Evolutionary conservation across 2,113 vertebrate genomes (phyloP).

Genomic region (Isichthys henryi): DNA sequence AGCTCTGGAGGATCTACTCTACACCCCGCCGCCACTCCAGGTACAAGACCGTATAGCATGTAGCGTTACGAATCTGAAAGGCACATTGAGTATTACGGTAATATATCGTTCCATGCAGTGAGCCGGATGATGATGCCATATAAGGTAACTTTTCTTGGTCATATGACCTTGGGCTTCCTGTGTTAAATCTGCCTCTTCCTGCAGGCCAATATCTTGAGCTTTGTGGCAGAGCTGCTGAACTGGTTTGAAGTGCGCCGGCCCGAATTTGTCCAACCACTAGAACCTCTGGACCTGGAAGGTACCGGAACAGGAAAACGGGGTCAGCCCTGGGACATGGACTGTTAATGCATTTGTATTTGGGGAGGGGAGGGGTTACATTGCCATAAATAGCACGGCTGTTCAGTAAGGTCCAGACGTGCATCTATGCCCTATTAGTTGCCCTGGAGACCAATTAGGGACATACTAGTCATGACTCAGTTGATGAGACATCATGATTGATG

Average conservation of each 20-base stretch:
- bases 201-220: constrained; percentile 73
- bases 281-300: constrained; percentile 59
- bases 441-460: not conserved
- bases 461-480: not conserved
- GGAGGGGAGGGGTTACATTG: not conserved
- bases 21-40: constrained; percentile 69
- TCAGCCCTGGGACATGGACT: not conserved
- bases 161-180: not conserved
- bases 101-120: not conserved
- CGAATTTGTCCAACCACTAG: constrained; percentile 75
- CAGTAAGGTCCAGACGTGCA: not conserved
- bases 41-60: constrained; percentile 43
- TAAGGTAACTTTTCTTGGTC: not conserved
- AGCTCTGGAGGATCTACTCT: constrained; percentile 73
- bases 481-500: not conserved
- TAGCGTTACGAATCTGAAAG: not conserved
- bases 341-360: not conserved
- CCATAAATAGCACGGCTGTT: not conserved
- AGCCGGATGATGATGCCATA: not conserved
- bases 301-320: not conserved
- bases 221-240: constrained; percentile 73
- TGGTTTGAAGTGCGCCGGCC: constrained; percentile 82
- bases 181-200: not conserved
- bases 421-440: not conserved
- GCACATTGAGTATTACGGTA: not conserved